Evolutionary conservation across 2,888 invertebrate genomes (phyloP).

Genomic region (Cephus nigrinus): DNA sequence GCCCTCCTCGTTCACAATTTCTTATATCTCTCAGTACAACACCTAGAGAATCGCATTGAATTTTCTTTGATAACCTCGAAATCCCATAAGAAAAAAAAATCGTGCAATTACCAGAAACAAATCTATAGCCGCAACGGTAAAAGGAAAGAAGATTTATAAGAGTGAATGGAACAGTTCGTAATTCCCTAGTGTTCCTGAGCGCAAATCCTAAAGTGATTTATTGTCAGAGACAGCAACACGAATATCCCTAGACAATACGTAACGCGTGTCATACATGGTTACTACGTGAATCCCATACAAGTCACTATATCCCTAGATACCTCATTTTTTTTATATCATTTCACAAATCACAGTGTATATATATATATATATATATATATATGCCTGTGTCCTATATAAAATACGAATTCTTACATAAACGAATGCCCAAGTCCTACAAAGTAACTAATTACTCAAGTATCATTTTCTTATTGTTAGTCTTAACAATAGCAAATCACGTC

Average conservation of each 20-base stretch:
- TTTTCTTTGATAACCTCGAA: not conserved
- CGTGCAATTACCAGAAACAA: not conserved
- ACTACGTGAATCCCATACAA: not conserved
- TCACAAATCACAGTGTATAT: not conserved
- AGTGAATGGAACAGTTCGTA: not conserved
- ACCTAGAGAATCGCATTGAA: not conserved
- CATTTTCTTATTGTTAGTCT: not conserved
- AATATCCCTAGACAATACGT: not conserved
- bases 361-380: too few relatives aligned
- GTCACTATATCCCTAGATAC: not conserved
- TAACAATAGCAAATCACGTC: not conserved
- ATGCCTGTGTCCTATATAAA: too few relatives aligned
- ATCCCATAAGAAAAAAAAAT: not conserved
- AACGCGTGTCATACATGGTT: not conserved
- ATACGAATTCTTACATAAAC: not conserved
- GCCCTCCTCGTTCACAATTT: not conserved
- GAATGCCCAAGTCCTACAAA: not conserved
- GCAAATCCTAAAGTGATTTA: not conserved
- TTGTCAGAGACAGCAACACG: not conserved
- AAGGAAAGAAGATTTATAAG: not conserved
- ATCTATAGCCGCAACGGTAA: not conserved
- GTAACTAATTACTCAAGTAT: not conserved
- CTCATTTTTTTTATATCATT: not conserved
- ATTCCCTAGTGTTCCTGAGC: not conserved
- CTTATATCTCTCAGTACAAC: not conserved